phyloP scores from a whole-genome alignment of 2,888 invertebrate species.

The Phyto melanocephala region DNA sequence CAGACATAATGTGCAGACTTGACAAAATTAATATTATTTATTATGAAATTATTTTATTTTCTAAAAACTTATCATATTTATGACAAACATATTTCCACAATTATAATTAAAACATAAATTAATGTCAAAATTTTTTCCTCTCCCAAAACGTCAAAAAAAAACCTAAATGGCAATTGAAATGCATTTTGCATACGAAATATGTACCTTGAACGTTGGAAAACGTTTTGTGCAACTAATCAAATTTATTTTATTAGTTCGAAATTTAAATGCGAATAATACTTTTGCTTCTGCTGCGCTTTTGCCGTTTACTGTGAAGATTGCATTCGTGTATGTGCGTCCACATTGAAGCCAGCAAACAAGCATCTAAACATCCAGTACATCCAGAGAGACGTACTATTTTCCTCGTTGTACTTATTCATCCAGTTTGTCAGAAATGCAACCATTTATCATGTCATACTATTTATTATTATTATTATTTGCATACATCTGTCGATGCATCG shows the following conservation, averaged over 20 bases:
- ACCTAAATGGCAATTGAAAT: neutral
- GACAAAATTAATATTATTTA: too few relatives aligned
- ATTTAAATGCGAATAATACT: neutral
- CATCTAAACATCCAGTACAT: neutral
- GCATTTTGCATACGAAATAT: constrained; percentile 19
- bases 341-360: neutral
- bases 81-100: too few relatives aligned
- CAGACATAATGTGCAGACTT: too few relatives aligned
- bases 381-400: neutral
- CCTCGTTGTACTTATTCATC: constrained; percentile 34
- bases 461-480: constrained; percentile 22
- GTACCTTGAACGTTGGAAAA: neutral
- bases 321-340: neutral
- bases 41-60: too few relatives aligned
- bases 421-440: constrained; percentile 55
- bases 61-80: too few relatives aligned
- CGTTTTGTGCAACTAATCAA: constrained; percentile 11
- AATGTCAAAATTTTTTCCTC: neutral
- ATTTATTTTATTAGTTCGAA: constrained; percentile 37
- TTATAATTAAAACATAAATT: neutral
- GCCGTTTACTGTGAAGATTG: neutral
- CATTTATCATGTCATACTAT: constrained; percentile 50
- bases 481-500: constrained; percentile 59
- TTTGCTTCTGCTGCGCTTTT: neutral
- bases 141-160: neutral